Evolutionary conservation across 2,113 vertebrate genomes (phyloP).

Genomic region (Pedionomus torquatus): DNA sequence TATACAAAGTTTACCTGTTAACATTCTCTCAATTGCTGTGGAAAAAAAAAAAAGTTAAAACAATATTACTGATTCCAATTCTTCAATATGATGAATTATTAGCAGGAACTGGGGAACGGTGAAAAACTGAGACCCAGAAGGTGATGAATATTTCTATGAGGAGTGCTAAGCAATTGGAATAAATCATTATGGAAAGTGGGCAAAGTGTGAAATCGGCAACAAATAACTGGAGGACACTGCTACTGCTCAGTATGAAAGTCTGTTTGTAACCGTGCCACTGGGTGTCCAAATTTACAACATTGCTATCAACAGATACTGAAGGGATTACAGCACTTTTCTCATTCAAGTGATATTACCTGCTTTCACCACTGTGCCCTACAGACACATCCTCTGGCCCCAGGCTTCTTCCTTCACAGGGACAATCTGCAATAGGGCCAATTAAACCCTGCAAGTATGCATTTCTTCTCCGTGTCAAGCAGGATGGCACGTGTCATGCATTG

Average conservation of each 20-base stretch:
- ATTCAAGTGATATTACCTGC: neutral
- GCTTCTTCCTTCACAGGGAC: neutral
- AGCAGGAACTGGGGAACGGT: neutral
- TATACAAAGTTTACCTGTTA: neutral
- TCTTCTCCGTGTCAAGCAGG: neutral
- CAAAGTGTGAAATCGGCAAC: neutral
- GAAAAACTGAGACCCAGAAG: neutral
- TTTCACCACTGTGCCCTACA: neutral
- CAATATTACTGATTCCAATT: neutral
- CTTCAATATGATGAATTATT: neutral
- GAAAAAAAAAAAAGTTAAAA: neutral
- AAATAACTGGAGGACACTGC: slow-evolving; percentile 20
- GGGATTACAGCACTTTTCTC: slow-evolving; percentile 23
- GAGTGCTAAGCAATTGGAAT: slow-evolving; percentile 33
- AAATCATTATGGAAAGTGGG: slow-evolving; percentile 37
- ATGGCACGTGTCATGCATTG: neutral
- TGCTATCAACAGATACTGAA: slow-evolving; percentile 40
- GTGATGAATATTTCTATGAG: slow-evolving; percentile 32
- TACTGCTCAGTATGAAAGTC: slow-evolving; percentile 24
- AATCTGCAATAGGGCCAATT: neutral
- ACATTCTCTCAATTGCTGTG: neutral
- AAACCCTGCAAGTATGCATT: neutral
- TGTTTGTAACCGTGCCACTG: slow-evolving; percentile 70
- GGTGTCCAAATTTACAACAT: slow-evolving; percentile 23
- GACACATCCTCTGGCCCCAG: neutral